Evolutionary conservation across 1,140 invertebrate species (phyloP).

Genomic region (Polyergus mexicanus): DNA sequence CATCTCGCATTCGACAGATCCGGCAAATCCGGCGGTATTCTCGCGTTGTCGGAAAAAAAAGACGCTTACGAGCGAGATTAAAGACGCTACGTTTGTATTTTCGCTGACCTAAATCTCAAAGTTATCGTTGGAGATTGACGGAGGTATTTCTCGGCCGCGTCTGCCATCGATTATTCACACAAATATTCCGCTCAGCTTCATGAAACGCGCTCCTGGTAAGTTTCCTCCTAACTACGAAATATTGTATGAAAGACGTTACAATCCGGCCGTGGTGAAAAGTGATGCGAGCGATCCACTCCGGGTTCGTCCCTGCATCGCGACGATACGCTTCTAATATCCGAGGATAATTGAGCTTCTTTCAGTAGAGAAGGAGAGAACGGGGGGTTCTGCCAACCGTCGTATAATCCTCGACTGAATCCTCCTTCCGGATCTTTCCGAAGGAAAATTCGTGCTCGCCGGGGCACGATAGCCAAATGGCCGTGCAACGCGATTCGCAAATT

Average conservation of each 20-base stretch:
- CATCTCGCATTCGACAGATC: not conserved
- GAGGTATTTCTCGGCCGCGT: not conserved
- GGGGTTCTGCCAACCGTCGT: constrained; percentile 11
- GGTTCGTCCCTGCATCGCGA: constrained; percentile 22
- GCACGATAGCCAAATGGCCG: constrained; percentile 32
- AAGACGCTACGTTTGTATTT: not conserved
- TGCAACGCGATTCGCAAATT: constrained; percentile 40
- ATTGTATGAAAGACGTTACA: constrained; percentile 39
- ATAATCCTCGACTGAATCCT: constrained; percentile 17
- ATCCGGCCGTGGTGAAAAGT: constrained; percentile 34
- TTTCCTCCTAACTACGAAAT: constrained; percentile 29
- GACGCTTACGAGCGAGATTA: not conserved
- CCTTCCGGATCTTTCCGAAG: constrained; percentile 31
- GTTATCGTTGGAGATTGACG: not conserved
- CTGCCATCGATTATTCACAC: constrained; percentile 50
- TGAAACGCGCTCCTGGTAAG: not conserved
- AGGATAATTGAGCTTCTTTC: constrained; percentile 51
- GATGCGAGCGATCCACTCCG: constrained; percentile 15
- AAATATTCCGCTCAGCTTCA: constrained; percentile 35
- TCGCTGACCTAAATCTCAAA: constrained; percentile 44
- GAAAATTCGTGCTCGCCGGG: constrained; percentile 34
- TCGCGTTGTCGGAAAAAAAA: not conserved
- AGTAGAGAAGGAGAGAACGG: not conserved
- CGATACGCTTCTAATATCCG: constrained; percentile 50
- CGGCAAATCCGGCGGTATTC: not conserved